A percentile compares a stretch with the other conserved stretches of the same genome.
These are phyloP conservation scores for Patella vulgata DNA, from an alignment of 1,140 invertebrate genomes.

Conservation along the genomic window DNA sequence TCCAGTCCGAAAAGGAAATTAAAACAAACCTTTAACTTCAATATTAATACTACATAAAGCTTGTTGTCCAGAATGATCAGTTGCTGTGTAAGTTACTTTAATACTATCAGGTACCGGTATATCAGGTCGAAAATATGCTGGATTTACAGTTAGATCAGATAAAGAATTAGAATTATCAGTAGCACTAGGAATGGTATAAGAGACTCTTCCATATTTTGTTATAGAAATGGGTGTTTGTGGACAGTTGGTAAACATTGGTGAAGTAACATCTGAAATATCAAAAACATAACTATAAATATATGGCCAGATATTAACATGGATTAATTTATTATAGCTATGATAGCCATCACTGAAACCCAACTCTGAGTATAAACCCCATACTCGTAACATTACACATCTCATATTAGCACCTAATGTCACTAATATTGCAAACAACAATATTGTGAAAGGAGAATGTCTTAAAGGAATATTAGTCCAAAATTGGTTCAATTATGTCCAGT, in stretches of 20 bases:
- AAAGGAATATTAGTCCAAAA: too few relatives aligned
- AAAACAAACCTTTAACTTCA: conserved; percentile 25
- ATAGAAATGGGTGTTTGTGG: conserved; percentile 1
- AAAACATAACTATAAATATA: too few relatives aligned
- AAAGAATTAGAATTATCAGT: conserved; percentile 37
- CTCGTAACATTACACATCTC: background rate
- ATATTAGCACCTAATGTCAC: background rate
- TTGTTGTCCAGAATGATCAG: conserved; percentile 25
- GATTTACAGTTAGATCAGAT: conserved; percentile 15
- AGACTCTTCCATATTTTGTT: background rate
- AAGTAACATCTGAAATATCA: conserved; percentile 17
- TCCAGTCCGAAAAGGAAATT: too few relatives aligned
- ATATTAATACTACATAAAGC: conserved; percentile 27
- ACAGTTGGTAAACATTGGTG: conserved; percentile 16
- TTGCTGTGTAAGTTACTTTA: conserved; percentile 33
- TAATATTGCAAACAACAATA: background rate
- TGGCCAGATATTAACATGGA: too few relatives aligned
- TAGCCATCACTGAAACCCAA: background rate
- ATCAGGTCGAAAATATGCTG: conserved; percentile 24
- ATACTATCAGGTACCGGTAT: conserved; percentile 10
- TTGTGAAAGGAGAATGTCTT: too few relatives aligned
- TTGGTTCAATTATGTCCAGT: too few relatives aligned
- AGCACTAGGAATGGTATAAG: conserved; percentile 6
- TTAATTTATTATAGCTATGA: too few relatives aligned
- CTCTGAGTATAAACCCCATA: background rate